A percentile compares a stretch with the other conserved stretches of the same genome.
Evolutionary conservation across 1,140 invertebrate genomes (phyloP).

Genomic region (Heliconius congener): DNA sequence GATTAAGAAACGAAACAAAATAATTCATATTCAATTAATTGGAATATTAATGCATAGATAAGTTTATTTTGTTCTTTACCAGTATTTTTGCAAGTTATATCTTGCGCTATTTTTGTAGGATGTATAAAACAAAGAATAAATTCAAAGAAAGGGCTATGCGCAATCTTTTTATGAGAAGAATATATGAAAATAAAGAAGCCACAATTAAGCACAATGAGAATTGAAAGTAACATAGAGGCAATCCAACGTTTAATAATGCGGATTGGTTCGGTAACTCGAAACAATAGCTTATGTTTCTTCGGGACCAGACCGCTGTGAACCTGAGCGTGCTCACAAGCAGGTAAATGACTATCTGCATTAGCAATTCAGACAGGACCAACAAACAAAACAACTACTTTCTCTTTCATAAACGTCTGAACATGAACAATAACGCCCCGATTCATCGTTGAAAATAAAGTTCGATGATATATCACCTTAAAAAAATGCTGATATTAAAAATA

Average conservation of each 20-base stretch:
- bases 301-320: constrained; percentile 48
- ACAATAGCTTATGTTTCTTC: constrained; percentile 67
- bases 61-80: neutral
- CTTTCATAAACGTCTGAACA: constrained; percentile 64
- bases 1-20: neutral
- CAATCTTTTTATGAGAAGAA: constrained; percentile 17
- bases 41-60: neutral
- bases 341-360: constrained; percentile 61
- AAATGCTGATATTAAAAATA: neutral
- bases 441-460: constrained; percentile 50
- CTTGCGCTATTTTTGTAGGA: neutral
- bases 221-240: constrained; percentile 51
- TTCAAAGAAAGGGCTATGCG: constrained; percentile 16
- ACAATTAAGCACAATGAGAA: constrained; percentile 20
- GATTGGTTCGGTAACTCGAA: constrained; percentile 60
- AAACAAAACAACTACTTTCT: constrained; percentile 64
- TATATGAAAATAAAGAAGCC: constrained; percentile 17
- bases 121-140: neutral
- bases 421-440: constrained; percentile 54
- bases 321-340: constrained; percentile 54
- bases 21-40: neutral
- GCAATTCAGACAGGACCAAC: constrained; percentile 61
- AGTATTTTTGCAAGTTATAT: neutral
- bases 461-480: constrained; percentile 38
- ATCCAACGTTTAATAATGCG: constrained; percentile 70